A percentile compares a stretch with the other conserved stretches of the same genome.
These are phyloP conservation scores for Heliconius cydno DNA, from an alignment of 2,888 invertebrate genomes.

Conservation along the genomic window DNA sequence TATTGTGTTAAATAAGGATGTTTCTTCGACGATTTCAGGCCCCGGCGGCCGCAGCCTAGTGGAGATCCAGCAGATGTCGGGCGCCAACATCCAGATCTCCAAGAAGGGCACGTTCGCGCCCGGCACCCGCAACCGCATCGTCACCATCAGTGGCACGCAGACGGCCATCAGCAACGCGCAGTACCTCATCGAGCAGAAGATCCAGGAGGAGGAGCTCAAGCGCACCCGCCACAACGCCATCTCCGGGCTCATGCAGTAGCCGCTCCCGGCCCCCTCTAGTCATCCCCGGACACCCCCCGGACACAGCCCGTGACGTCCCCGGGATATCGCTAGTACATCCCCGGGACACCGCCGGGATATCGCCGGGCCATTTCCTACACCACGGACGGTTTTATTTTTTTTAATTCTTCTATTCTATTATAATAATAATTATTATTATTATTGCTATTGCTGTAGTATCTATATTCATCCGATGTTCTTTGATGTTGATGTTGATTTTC, in stretches of 20 bases:
- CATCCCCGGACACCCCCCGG: constrained; percentile 28
- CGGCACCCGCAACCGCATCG: constrained; percentile 98
- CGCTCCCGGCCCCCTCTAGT: constrained; percentile 55
- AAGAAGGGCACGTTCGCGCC: constrained; percentile 99
- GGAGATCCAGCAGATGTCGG: constrained; percentile 98
- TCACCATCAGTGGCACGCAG: constrained; percentile 95
- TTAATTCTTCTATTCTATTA: constrained; percentile 61
- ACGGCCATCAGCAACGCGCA: constrained; percentile 96
- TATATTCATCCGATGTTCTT: constrained; percentile 2
- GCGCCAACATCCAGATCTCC: constrained; percentile 98
- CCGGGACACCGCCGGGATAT: background rate
- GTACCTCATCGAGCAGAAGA: constrained; percentile 97
- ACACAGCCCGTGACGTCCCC: background rate
- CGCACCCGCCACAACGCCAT: constrained; percentile 94
- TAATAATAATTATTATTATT: background rate
- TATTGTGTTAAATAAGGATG: too few species aligned
- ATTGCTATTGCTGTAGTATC: background rate
- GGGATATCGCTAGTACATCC: background rate
- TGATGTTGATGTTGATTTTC: constrained; percentile 67
- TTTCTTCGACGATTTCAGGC: constrained; percentile 73
- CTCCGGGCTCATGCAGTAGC: constrained; percentile 87
- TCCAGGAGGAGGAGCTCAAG: constrained; percentile 97
- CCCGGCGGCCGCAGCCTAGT: constrained; percentile 98
- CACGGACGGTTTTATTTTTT: constrained; percentile 75
- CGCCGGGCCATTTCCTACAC: constrained; percentile 68